A percentile compares a stretch with the other conserved stretches of the same genome.
Evolutionary conservation across 1,140 invertebrate species (phyloP).

Genomic region (Euwallacea fornicatus): DNA sequence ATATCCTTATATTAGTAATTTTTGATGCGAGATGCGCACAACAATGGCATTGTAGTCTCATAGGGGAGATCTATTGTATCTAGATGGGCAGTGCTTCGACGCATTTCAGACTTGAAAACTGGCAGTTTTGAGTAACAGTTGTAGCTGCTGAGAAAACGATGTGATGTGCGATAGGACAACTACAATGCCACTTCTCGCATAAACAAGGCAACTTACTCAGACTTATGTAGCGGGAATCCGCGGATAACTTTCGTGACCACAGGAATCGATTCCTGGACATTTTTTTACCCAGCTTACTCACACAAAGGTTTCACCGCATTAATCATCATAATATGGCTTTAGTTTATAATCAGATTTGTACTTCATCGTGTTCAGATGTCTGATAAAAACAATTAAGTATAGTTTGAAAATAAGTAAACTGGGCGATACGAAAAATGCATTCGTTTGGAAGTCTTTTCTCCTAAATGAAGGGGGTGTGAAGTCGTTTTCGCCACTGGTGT

Average conservation of each 20-base stretch:
- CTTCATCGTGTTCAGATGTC: constrained; percentile 36
- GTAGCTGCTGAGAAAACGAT: not conserved
- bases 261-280: not conserved
- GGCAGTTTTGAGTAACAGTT: not conserved
- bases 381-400: constrained; percentile 7
- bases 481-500: too few species aligned
- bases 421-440: too few species aligned
- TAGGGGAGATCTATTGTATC: not conserved
- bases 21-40: constrained; percentile 24
- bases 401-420: not conserved
- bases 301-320: constrained; percentile 5
- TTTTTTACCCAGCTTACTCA: constrained; percentile 36
- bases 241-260: constrained; percentile 43
- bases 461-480: too few species aligned
- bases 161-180: not conserved
- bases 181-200: constrained; percentile 38
- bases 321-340: constrained; percentile 7
- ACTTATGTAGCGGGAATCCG: constrained; percentile 49
- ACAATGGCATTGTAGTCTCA: constrained; percentile 33
- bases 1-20: constrained; percentile 29
- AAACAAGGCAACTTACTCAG: constrained; percentile 51
- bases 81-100: not conserved
- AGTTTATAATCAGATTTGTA: constrained; percentile 25
- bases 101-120: not conserved
- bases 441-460: too few species aligned